A percentile compares a stretch with the other conserved stretches of the same genome.
Conservation (phyloP, 2,888 invertebrate genomes). For the Oscheius onirici region DNA sequence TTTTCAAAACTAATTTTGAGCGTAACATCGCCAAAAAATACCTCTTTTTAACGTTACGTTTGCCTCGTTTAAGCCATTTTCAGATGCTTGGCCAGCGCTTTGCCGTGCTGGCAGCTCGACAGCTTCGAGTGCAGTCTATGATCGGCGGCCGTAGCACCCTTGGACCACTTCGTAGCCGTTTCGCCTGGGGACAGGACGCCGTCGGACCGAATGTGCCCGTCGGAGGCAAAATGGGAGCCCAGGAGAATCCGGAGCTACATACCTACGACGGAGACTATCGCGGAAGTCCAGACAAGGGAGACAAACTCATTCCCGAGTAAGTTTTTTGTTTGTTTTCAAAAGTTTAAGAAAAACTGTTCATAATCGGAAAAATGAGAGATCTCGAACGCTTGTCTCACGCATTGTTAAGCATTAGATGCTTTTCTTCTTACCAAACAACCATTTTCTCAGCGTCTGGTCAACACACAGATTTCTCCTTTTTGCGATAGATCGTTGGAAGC, state of each 20-base stretch:
- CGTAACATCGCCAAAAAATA: not conserved
- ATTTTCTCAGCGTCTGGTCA: no score
- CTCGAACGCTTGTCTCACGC: no score
- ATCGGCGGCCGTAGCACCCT: conserved; percentile 24
- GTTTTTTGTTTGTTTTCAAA: conserved; percentile 20
- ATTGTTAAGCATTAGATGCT: no score
- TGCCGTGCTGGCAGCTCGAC: conserved; percentile 19
- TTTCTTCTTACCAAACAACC: no score
- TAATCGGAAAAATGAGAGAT: no score
- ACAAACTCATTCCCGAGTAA: conserved; percentile 63
- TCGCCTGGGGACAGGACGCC: conserved; percentile 61
- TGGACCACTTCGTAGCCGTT: conserved; percentile 42
- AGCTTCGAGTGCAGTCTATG: not conserved
- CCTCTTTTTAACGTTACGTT: conserved; percentile 32
- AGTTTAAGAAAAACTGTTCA: no score
- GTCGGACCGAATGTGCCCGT: conserved; percentile 61
- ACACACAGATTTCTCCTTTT: no score
- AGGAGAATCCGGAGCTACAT: conserved; percentile 64
- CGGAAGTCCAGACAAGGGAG: conserved; percentile 59
- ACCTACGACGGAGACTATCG: conserved; percentile 64
- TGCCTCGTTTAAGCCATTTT: not conserved
- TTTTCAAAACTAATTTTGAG: not conserved
- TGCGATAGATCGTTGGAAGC: no score
- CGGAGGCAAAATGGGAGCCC: conserved; percentile 60
- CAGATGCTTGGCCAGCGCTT: conserved; percentile 34